phyloP scores from a whole-genome alignment of 1,140 invertebrate genomes.

The Orchesella cincta region DNA sequence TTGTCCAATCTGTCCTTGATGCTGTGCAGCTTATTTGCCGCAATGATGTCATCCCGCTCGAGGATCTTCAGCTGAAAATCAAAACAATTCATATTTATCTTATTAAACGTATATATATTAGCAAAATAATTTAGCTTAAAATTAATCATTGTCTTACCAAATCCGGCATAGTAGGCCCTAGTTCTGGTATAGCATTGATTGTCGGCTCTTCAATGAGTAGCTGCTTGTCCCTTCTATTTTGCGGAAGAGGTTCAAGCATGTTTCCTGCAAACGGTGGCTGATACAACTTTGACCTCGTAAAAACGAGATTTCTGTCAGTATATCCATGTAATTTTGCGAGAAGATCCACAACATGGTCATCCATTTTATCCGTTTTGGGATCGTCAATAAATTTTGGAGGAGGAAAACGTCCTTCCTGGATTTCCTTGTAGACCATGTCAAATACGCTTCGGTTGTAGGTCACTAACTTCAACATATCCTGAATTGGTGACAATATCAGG shows the following conservation, averaged over 20 bases:
- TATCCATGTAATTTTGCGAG: neutral
- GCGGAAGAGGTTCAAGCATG: neutral
- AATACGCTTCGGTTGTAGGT: constrained; percentile 85
- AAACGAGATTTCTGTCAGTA: neutral
- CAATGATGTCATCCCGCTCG: neutral
- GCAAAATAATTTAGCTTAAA: neutral
- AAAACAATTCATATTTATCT: neutral
- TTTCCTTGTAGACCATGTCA: constrained; percentile 75
- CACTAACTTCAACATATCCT: constrained; percentile 75
- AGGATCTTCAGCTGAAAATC: neutral
- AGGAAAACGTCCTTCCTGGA: constrained; percentile 56
- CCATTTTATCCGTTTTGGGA: neutral
- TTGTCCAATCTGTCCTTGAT: neutral
- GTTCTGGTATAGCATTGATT: neutral
- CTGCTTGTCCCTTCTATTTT: neutral
- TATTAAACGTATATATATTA: neutral
- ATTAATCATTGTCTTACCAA: neutral
- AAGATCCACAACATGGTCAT: neutral
- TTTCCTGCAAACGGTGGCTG: too few relatives aligned
- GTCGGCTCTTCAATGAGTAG: neutral
- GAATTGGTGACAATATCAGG: constrained; percentile 72
- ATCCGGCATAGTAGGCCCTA: neutral
- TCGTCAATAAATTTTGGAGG: neutral
- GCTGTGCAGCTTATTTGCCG: neutral
- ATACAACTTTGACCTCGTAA: neutral